Conservation (phyloP, 2,113 vertebrate genomes). For the Cyrtonyx montezumae region DNA sequence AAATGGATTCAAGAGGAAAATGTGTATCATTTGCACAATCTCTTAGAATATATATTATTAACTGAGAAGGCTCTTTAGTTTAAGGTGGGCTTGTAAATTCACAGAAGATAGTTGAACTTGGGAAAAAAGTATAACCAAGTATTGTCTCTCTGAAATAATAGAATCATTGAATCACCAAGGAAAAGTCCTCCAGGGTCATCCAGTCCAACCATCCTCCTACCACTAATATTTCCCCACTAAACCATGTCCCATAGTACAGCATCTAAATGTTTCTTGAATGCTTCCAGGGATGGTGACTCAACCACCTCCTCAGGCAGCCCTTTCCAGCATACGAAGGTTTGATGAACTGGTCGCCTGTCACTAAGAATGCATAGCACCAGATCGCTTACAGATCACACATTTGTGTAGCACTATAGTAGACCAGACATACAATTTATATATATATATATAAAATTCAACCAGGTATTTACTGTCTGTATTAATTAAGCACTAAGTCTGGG, state of each 20-base stretch:
- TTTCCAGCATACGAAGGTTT: background rate
- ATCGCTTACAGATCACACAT: background rate
- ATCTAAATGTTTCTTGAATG: too few species aligned
- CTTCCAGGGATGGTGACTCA: too few species aligned
- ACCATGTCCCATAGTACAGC: too few species aligned
- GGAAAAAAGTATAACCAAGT: background rate
- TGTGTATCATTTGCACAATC: background rate
- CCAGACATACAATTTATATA: background rate
- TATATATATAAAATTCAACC: background rate
- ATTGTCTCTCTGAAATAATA: background rate
- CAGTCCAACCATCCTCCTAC: too few species aligned
- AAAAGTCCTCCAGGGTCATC: too few species aligned
- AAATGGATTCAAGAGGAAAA: background rate
- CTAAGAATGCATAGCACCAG: background rate
- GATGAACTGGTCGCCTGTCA: background rate
- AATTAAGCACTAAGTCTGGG: background rate
- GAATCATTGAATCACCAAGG: too few species aligned
- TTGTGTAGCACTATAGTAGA: background rate
- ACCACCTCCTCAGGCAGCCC: too few species aligned
- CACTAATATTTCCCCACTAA: too few species aligned
- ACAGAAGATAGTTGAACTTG: background rate
- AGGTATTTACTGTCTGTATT: background rate
- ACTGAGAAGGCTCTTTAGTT: rapidly evolving
- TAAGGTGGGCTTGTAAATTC: background rate
- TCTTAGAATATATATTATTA: background rate